A percentile compares a stretch with the other conserved stretches of the same genome.
These are phyloP conservation scores for Sinohyriopsis cumingii DNA, from an alignment of 2,888 invertebrate genomes.

Conservation along the genomic window DNA sequence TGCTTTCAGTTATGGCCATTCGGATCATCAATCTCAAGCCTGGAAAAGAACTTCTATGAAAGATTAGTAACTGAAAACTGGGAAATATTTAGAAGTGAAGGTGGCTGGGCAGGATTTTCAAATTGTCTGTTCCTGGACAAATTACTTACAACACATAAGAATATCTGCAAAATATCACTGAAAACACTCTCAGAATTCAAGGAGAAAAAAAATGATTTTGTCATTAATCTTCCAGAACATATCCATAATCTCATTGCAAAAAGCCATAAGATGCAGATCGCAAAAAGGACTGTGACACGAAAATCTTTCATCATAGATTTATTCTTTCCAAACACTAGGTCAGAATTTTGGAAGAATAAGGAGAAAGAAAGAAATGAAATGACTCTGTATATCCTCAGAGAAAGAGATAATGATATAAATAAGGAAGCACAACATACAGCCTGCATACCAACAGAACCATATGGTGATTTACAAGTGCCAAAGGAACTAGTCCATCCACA, in stretches of 20 bases:
- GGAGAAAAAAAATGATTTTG: neutral
- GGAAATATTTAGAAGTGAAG: slow-evolving; percentile 10
- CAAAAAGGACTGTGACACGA: slow-evolving; percentile 2
- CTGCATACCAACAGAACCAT: too few relatives aligned
- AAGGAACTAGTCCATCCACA: too few relatives aligned
- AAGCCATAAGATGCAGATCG: too few relatives aligned
- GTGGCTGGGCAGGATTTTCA: slow-evolving; percentile 1
- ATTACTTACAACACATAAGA: slow-evolving; percentile 2
- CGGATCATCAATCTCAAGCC: neutral
- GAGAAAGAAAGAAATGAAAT: neutral
- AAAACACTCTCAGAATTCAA: slow-evolving; percentile 8
- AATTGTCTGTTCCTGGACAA: slow-evolving; percentile 13
- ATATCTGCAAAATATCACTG: slow-evolving; percentile 5
- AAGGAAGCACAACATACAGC: too few relatives aligned
- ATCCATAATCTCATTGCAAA: too few relatives aligned
- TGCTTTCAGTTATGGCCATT: slow-evolving; percentile 14
- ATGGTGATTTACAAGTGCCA: too few relatives aligned
- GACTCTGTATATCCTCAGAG: too few relatives aligned
- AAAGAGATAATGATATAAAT: too few relatives aligned
- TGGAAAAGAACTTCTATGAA: slow-evolving; percentile 10
- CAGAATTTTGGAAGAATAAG: slow-evolving; percentile 3
- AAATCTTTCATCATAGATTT: slow-evolving; percentile 11
- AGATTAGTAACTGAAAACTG: neutral
- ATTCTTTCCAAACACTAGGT: slow-evolving; percentile 13
- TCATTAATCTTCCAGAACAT: too few relatives aligned